Conservation (phyloP, 2,797 vertebrate genomes). For the Sebastes matsubarae region DNA sequence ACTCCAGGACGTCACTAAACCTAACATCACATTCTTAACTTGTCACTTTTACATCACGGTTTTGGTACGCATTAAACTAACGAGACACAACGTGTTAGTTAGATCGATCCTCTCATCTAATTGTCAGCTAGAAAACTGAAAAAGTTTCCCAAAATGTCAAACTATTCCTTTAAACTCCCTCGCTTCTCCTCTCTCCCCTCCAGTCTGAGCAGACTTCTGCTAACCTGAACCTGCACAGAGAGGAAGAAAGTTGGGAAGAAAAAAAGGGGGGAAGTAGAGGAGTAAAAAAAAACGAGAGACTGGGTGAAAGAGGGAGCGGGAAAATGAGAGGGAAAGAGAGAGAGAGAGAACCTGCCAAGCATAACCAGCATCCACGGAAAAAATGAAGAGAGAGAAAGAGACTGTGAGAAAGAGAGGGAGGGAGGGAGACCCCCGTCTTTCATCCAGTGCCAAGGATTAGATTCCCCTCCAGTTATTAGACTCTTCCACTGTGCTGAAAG, state of each 20-base stretch:
- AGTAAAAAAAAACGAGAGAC: conserved; percentile 24
- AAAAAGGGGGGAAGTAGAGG: conserved; percentile 19
- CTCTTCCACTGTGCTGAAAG: conserved; percentile 84
- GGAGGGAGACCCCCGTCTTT: conserved; percentile 81
- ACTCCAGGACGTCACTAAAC: background rate
- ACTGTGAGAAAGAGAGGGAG: conserved; percentile 79
- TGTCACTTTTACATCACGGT: background rate
- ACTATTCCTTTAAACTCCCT: background rate
- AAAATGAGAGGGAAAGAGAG: conserved; percentile 45
- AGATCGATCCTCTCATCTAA: background rate
- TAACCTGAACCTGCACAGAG: conserved; percentile 46
- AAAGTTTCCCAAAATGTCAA: background rate
- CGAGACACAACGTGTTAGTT: background rate
- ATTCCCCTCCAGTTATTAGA: conserved; percentile 87
- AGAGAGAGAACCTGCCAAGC: conserved; percentile 73
- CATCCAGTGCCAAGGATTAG: conserved; percentile 87
- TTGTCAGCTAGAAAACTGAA: background rate
- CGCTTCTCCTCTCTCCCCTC: background rate
- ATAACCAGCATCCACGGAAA: conserved; percentile 76
- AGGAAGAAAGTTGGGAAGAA: conserved; percentile 26
- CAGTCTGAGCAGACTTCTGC: conserved; percentile 8
- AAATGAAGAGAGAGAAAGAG: conserved; percentile 73
- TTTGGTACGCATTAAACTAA: background rate
- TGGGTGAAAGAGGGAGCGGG: conserved; percentile 46
- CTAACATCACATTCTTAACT: no score